These are phyloP conservation scores for Solenodon paradoxus DNA, from an alignment of 2,113 vertebrate genomes.

Conservation along the genomic window DNA sequence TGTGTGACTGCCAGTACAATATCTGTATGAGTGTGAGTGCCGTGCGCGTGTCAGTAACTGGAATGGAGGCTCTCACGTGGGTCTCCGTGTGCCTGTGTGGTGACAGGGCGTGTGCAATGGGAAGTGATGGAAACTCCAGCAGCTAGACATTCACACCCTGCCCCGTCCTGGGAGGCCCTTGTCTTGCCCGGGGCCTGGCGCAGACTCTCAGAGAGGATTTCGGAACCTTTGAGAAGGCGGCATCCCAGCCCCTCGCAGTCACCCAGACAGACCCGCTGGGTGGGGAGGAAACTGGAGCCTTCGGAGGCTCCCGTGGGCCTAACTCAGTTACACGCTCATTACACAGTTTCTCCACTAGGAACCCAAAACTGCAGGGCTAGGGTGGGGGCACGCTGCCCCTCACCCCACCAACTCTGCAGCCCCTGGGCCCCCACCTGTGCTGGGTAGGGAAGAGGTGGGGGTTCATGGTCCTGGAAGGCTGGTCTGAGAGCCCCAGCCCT, in stretches of 20 bases:
- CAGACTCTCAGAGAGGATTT: constrained; percentile 28
- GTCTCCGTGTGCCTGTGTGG: neutral
- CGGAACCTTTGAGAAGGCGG: constrained; percentile 44
- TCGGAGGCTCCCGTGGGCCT: constrained; percentile 74
- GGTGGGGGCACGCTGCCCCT: neutral
- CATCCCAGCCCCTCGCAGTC: constrained; percentile 57
- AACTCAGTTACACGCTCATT: constrained; percentile 81
- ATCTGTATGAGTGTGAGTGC: neutral
- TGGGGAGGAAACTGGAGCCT: constrained; percentile 75
- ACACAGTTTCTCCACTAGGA: constrained; percentile 61
- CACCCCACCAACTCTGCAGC: neutral
- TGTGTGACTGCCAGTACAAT: neutral
- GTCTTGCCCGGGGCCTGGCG: neutral
- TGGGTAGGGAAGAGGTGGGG: neutral
- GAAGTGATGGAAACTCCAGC: neutral
- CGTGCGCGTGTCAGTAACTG: neutral
- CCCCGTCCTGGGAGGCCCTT: neutral
- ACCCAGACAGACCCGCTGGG: constrained; percentile 67
- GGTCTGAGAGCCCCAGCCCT: neutral
- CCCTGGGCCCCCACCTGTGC: neutral
- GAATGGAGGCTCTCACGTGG: neutral
- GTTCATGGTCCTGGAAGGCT: neutral
- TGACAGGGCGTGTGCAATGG: neutral
- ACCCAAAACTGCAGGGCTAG: neutral
- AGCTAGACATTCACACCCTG: constrained; percentile 23